A percentile compares a stretch with the other conserved stretches of the same genome.
Evolutionary conservation across 2,888 invertebrate species (phyloP).

Genomic region (Dasypolia templi): DNA sequence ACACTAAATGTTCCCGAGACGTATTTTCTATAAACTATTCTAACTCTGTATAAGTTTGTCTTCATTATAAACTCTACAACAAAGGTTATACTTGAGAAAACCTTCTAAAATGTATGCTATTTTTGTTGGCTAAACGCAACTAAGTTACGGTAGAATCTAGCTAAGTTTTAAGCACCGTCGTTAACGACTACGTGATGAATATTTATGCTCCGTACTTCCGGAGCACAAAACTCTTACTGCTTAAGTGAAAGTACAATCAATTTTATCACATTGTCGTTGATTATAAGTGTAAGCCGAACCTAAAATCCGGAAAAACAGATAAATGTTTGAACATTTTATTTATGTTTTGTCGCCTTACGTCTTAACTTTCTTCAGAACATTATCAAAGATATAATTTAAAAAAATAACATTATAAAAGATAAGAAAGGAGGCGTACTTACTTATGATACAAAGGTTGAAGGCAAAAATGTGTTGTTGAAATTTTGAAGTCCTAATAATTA

Average conservation of each 20-base stretch:
- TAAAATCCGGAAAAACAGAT: not conserved
- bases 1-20: slow-evolving; percentile 45
- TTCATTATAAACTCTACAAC: slow-evolving; percentile 58
- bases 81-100: slow-evolving; percentile 52
- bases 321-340: not conserved
- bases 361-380: too few relatives aligned
- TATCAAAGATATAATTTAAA: too few relatives aligned
- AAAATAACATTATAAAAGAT: too few relatives aligned
- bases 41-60: slow-evolving; percentile 48
- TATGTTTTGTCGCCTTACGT: too few relatives aligned
- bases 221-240: slow-evolving; percentile 22
- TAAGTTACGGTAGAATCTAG: slow-evolving; percentile 54
- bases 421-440: too few relatives aligned
- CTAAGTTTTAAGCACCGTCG: slow-evolving; percentile 61
- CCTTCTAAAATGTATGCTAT: slow-evolving; percentile 45
- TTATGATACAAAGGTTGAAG: too few relatives aligned
- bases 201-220: slow-evolving; percentile 61
- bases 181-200: slow-evolving; percentile 65
- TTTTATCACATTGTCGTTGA: slow-evolving; percentile 19
- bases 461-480: not conserved
- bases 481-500: not conserved
- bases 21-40: slow-evolving; percentile 47
- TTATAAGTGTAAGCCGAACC: not conserved
- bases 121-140: slow-evolving; percentile 52
- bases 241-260: slow-evolving; percentile 17